Base-by-base conservation (phyloP, 1,140 invertebrate genomes). In the Drosophila pseudoananassae region DNA sequence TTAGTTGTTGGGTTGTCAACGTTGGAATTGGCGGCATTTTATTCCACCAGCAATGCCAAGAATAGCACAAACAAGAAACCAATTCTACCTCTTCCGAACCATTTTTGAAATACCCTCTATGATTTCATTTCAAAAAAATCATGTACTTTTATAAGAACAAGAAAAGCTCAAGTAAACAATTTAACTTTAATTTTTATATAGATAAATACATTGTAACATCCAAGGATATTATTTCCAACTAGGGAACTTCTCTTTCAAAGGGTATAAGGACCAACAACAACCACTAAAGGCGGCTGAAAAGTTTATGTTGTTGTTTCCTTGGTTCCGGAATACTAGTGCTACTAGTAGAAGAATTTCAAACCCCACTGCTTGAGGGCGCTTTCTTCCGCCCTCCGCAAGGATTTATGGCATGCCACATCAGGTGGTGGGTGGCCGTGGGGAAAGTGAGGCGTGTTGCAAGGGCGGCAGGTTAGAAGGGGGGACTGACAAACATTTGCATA, bases 251-350 rank as follows among this genome's bases (percentile, higher is more conserved):
- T 1, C 4, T 14, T 17, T 9, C 0, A 10, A 51, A 66, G 63
- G 25, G 59, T 52, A 45, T 64, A 8, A 43, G 23, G 15, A 45
- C 52, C 33, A 56, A 60, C 49, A 76, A 69, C 57, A 70, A 31
- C 45, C 55, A 61, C 52, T 66, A 79, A 58, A 69, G 49, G 38
- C 36, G 52, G 33, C 51, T 51, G 52, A 58, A 68, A 52, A 36
- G 49, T 66, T 59, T 46, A 76, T 88, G 78, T 78, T 78, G 70
- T 75, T 87, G 83, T 88, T 83, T 87, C 82, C 82, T 87, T 87
- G 82, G 83, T 83, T 78, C 69, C 82, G 82, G 61, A 43, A 59
- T 59, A 38, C 47, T 1, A 17, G 40, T 51, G 57, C 55, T 64
- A 47, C 51, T 45, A 72, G 57, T 61, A 63, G 49, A 72, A 78